Conservation (phyloP, 2,797 vertebrate species). For the Enteromius unitaeniatus region DNA sequence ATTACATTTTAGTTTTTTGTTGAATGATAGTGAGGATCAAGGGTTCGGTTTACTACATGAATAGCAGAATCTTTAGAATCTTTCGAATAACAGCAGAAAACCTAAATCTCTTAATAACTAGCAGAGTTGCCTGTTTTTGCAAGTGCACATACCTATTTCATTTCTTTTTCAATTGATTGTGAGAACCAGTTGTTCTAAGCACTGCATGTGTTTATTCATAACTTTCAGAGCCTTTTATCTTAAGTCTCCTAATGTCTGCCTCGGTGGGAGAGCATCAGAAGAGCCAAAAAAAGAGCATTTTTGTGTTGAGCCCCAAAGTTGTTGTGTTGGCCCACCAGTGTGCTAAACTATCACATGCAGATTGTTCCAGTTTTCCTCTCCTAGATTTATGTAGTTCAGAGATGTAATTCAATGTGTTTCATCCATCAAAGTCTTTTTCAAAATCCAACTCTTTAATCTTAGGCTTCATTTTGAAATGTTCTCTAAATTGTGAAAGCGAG, state of each 20-base stretch:
- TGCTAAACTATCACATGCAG: slow-evolving; percentile 10
- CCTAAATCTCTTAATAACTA: not conserved
- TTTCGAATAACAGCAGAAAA: not conserved
- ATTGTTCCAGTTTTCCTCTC: not conserved
- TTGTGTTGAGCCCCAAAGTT: not conserved
- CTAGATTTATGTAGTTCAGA: not conserved
- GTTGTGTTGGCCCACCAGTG: not conserved
- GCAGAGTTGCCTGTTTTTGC: not conserved
- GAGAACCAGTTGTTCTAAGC: not conserved
- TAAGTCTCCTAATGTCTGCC: not conserved
- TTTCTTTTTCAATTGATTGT: not conserved
- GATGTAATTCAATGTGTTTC: not conserved
- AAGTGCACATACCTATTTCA: not conserved
- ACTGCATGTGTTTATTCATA: slow-evolving; percentile 12
- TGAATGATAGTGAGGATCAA: not conserved
- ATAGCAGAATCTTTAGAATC: too few relatives aligned
- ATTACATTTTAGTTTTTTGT: not conserved
- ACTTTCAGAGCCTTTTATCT: slow-evolving; percentile 1
- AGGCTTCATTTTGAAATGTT: not conserved
- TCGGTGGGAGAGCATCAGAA: slow-evolving; percentile 6
- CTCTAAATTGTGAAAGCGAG: not conserved
- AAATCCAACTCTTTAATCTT: not conserved
- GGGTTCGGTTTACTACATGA: not conserved
- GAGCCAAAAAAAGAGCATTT: not conserved
- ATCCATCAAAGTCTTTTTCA: slow-evolving; percentile 17